Evolutionary conservation across 2,888 invertebrate genomes (phyloP).

Genomic region (Thalpophila matura): DNA sequence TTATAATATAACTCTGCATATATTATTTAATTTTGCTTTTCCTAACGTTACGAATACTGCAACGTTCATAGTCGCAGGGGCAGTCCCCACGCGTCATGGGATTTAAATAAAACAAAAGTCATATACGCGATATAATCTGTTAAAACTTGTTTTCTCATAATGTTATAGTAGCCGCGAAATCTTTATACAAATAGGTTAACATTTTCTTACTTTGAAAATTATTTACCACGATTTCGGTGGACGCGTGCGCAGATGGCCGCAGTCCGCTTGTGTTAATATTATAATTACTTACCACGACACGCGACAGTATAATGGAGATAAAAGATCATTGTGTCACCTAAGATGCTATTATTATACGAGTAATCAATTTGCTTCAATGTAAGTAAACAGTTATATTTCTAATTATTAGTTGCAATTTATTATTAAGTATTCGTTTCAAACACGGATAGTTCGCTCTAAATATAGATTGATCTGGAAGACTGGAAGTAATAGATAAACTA

Average conservation of each 20-base stretch:
- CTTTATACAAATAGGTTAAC: too few relatives aligned
- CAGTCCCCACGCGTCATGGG: too few relatives aligned
- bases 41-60: too few relatives aligned
- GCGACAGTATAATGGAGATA: slow-evolving; percentile 47
- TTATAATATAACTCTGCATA: too few relatives aligned
- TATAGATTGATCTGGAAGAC: background rate
- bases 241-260: slow-evolving; percentile 19
- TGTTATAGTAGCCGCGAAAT: too few relatives aligned
- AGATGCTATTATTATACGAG: slow-evolving; percentile 49
- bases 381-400: slow-evolving; percentile 29
- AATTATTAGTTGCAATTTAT: slow-evolving; percentile 16
- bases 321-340: slow-evolving; percentile 51
- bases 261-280: slow-evolving; percentile 26
- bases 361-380: slow-evolving; percentile 37
- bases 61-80: too few relatives aligned
- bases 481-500: background rate
- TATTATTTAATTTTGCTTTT: too few relatives aligned
- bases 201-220: slow-evolving; percentile 8
- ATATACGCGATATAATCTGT: too few relatives aligned
- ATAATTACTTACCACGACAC: slow-evolving; percentile 40
- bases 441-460: background rate
- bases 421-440: slow-evolving; percentile 1
- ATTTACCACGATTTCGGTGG: slow-evolving; percentile 6
- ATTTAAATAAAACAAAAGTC: background rate
- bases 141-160: too few relatives aligned